phyloP scores from a whole-genome alignment of 2,797 vertebrate species.

The Takifugu ocellatus region DNA sequence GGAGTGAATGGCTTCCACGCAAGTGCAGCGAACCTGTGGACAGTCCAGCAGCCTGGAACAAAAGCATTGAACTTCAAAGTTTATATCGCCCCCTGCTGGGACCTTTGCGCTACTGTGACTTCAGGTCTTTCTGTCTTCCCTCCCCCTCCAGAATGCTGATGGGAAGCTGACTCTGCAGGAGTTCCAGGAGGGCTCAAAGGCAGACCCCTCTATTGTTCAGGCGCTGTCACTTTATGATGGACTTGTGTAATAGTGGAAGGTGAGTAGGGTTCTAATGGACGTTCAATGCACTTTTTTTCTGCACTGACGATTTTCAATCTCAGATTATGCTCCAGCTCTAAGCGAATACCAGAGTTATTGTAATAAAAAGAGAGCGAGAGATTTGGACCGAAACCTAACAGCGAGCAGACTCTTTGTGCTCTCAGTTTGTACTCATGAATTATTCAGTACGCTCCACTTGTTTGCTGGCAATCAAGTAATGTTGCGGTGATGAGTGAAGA shows the following conservation, averaged over 20 bases:
- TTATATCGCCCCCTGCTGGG: conserved; percentile 63
- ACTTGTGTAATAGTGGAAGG: conserved; percentile 83
- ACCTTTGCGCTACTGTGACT: conserved; percentile 2
- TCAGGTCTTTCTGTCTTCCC: conserved; percentile 22
- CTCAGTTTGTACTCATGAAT: conserved; percentile 66
- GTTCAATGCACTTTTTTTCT: conserved; percentile 18
- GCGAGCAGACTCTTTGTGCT: conserved; percentile 23
- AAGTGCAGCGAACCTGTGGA: conserved; percentile 49
- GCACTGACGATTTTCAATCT: conserved; percentile 20
- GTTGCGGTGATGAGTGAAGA: conserved; percentile 52
- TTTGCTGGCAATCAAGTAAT: conserved; percentile 69
- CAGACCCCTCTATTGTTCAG: conserved; percentile 97
- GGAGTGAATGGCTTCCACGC: conserved; percentile 40
- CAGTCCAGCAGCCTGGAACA: conserved; percentile 28
- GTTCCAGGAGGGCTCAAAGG: conserved; percentile 98
- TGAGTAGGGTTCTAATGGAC: conserved; percentile 47
- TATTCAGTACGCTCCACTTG: conserved; percentile 66
- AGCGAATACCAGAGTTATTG: conserved; percentile 1
- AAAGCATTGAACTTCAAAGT: conserved; percentile 16
- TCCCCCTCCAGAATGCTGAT: conserved; percentile 85
- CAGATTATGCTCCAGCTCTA: conserved; percentile 8
- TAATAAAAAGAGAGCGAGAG: too few species aligned
- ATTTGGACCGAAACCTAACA: conserved; percentile 30
- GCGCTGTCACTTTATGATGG: conserved; percentile 93
- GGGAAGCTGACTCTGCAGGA: conserved; percentile 98